These are phyloP conservation scores for Archips xylosteana DNA, from an alignment of 2,888 invertebrate genomes.

Conservation along the genomic window DNA sequence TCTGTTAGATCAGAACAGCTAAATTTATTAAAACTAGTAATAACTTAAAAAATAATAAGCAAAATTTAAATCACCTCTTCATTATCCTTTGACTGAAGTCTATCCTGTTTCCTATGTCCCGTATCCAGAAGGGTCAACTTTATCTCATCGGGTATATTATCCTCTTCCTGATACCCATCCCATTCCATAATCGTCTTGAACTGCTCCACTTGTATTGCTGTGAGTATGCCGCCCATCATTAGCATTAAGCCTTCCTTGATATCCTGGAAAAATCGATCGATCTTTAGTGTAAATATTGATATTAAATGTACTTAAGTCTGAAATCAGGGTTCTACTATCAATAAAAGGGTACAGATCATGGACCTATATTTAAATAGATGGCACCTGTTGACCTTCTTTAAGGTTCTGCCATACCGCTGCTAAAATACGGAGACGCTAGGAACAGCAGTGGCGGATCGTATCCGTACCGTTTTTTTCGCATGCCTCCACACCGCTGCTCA, in stretches of 20 bases:
- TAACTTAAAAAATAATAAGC: not conserved
- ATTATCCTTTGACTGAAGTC: constrained; percentile 55
- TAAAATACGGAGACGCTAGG: too few species aligned
- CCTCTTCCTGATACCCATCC: constrained; percentile 75
- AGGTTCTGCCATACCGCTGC: too few species aligned
- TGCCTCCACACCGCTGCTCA: too few species aligned
- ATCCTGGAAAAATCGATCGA: constrained; percentile 64
- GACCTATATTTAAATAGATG: too few species aligned
- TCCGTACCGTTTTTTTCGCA: too few species aligned
- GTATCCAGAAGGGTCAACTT: constrained; percentile 67
- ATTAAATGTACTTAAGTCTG: not conserved
- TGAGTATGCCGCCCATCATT: constrained; percentile 88
- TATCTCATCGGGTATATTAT: constrained; percentile 73
- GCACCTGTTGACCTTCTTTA: too few species aligned
- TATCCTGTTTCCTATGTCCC: constrained; percentile 51
- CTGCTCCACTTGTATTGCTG: constrained; percentile 73
- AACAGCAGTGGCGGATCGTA: too few species aligned
- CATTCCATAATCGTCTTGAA: constrained; percentile 83
- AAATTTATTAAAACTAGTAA: constrained; percentile 32
- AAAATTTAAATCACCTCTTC: constrained; percentile 56
- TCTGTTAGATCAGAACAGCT: constrained; percentile 30
- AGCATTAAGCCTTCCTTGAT: constrained; percentile 84
- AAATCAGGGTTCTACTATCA: too few species aligned
- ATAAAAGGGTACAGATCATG: too few species aligned
- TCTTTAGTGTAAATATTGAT: not conserved